Evolutionary conservation across 2,113 vertebrate genomes (phyloP), one percentile per base, ranked within the genome.

Genomic region (Bombycilla garrulus): DNA sequence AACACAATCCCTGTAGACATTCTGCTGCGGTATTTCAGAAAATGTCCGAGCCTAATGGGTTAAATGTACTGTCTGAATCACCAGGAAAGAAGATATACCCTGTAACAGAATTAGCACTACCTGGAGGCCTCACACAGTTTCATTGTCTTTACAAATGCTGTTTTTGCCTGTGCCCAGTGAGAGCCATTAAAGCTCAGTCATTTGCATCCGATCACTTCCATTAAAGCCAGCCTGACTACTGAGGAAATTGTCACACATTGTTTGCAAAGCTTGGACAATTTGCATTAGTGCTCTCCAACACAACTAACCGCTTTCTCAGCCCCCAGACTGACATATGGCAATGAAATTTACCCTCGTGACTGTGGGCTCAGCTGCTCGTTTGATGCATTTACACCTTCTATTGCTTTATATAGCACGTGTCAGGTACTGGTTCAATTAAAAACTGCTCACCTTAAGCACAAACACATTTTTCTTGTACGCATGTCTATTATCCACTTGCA

Each of bases 401-500:
- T 29, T 47, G 35, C 51, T 70, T 77, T 81, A 64, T 16, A 70
- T 0, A 66, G 45, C 76, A 85, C 22, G 5, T 9, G 16, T 7
- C 53, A 85, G 15, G 15, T 33, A 72, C 45, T 11, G 22, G 66
- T 45, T 90, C 64, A 51, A 31, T 66, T 54, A 85, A 10, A 53
- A 77, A 62, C 47, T 19, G 66, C 22, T 90, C 50, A 56, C 81
- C 74, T 79, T 45, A 36, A 85, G 50, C 54, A 70, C 57, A 86
- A 79, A 54, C 17, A 24, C 2, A 56, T 61, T 80, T 77, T 66
- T 70, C 25, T 50, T 3, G 26, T 35, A 76, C 4, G 5, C 17
- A 11, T 0, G 2, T n/a, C 38, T 42, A 60, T 36, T 26, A 44
- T 4, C 33, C 16, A 42, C 24, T 26, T 7, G 7, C 1, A 5